Conservation (phyloP, 2,797 vertebrate species). For the Pangasius krempfi region DNA sequence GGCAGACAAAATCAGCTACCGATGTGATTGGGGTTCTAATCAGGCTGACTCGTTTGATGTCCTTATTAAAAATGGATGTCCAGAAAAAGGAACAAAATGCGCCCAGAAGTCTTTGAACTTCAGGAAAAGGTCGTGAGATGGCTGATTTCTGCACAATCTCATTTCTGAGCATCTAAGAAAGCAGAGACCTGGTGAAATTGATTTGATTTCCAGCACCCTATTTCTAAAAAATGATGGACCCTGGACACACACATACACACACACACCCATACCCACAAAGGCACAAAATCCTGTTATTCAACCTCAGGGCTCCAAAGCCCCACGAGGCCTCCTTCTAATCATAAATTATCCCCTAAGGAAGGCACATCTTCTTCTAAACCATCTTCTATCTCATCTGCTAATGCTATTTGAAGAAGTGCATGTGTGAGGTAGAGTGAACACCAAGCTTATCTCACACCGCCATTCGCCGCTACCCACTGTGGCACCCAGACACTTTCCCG, state of each 20-base stretch:
- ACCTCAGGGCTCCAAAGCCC: conserved; percentile 55
- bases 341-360: conserved; percentile 56
- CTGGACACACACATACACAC: conserved; percentile 39
- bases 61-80: conserved; percentile 71
- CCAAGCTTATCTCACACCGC: conserved; percentile 37
- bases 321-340: conserved; percentile 50
- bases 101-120: conserved; percentile 57
- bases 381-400: conserved; percentile 59
- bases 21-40: conserved; percentile 62
- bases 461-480: conserved; percentile 32
- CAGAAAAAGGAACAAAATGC: conserved; percentile 47
- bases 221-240: conserved; percentile 49
- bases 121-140: conserved; percentile 55
- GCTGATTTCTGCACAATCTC: conserved; percentile 25
- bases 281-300: conserved; percentile 56
- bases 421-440: conserved; percentile 28
- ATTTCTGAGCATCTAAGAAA: conserved; percentile 36
- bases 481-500: conserved; percentile 27
- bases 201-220: conserved; percentile 54
- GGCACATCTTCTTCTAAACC: conserved; percentile 43
- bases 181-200: conserved; percentile 44
- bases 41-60: conserved; percentile 65
- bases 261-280: conserved; percentile 25
- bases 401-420: conserved; percentile 54
- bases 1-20: conserved; percentile 56